Evolutionary conservation across 1,140 invertebrate species (phyloP).

Genomic region (Calliopsis andreniformis): DNA sequence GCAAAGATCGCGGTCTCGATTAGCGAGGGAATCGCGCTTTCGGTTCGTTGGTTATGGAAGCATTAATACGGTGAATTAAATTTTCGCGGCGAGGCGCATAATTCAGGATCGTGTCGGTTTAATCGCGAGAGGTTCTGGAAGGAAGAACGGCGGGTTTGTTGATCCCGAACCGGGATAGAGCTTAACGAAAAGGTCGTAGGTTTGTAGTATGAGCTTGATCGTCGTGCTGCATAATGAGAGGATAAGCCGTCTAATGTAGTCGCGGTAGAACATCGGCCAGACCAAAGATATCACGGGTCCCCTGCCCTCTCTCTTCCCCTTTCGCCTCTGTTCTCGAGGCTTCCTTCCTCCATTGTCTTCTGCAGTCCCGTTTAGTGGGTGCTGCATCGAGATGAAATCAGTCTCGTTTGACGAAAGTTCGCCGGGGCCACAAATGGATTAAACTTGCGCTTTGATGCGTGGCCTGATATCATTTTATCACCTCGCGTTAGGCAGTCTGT

Average conservation of each 20-base stretch:
- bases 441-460: not conserved
- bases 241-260: constrained; percentile 71
- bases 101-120: constrained; percentile 31
- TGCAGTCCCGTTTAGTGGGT: constrained; percentile 5
- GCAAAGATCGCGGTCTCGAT: not conserved
- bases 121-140: constrained; percentile 29
- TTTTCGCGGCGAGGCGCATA: constrained; percentile 2
- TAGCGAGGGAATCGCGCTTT: not conserved
- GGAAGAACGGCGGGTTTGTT: constrained; percentile 41
- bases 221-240: constrained; percentile 70
- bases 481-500: not conserved
- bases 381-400: constrained; percentile 52
- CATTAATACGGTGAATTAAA: constrained; percentile 20
- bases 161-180: constrained; percentile 37
- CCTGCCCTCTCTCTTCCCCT: constrained; percentile 35
- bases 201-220: constrained; percentile 52
- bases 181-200: constrained; percentile 39
- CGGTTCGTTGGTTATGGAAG: not conserved
- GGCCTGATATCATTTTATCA: not conserved
- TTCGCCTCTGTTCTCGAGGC: not conserved
- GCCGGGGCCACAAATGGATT: not conserved
- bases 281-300: constrained; percentile 49
- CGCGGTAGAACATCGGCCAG: constrained; percentile 58
- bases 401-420: constrained; percentile 26
- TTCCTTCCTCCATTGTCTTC: constrained; percentile 32